Percentiles rank a stretch among this genome's conserved stretches.
phyloP scores from a whole-genome alignment of 2,888 invertebrate species.

The Cantharis flavilabris region DNA sequence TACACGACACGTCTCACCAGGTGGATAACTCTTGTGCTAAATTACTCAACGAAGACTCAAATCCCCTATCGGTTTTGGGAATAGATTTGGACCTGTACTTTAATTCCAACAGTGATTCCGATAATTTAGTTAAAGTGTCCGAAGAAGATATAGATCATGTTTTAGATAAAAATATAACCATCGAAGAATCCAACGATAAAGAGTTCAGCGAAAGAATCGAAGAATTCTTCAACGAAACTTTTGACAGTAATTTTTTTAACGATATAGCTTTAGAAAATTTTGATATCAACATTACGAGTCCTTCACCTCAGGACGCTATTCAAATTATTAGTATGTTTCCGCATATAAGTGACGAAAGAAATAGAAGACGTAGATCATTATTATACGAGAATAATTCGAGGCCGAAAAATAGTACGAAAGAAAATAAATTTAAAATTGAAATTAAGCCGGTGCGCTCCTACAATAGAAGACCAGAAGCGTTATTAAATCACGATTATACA shows the following conservation, averaged over 20 bases:
- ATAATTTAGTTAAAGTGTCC: constrained; percentile 37
- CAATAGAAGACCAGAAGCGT: constrained; percentile 35
- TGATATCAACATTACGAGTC: constrained; percentile 25
- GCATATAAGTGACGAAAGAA: constrained; percentile 51
- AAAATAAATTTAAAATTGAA: constrained; percentile 29
- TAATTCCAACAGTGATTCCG: constrained; percentile 33
- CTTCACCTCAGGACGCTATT: constrained; percentile 23
- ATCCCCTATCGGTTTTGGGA: constrained; percentile 43
- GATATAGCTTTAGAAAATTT: constrained; percentile 27
- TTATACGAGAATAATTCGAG: constrained; percentile 49
- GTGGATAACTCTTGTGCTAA: background rate
- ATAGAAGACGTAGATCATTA: constrained; percentile 50
- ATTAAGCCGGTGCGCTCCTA: constrained; percentile 24
- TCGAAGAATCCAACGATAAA: background rate
- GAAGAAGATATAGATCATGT: constrained; percentile 37
- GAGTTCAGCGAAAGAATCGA: constrained; percentile 31
- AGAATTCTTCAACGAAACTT: constrained; percentile 40
- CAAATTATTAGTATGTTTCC: constrained; percentile 50
- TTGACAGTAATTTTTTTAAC: constrained; percentile 37
- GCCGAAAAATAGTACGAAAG: constrained; percentile 26
- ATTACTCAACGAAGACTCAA: background rate
- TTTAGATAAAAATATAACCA: constrained; percentile 16
- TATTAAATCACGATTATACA: constrained; percentile 46
- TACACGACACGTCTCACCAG: background rate
- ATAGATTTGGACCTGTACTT: constrained; percentile 45